Evolutionary conservation across 2,113 vertebrate species (phyloP).

Genomic region (Apteryx mantelli): DNA sequence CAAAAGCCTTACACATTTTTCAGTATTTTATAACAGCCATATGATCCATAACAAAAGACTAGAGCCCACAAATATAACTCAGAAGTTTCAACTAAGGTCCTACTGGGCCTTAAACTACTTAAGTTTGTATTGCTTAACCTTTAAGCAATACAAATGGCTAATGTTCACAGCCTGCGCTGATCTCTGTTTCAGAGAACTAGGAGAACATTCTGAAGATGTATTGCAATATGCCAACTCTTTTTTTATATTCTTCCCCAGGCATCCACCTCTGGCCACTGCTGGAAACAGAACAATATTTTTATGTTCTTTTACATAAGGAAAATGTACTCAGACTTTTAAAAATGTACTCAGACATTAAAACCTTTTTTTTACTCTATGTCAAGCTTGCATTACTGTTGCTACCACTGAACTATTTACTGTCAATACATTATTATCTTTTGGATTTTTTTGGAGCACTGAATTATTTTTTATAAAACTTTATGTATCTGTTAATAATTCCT

Average conservation of each 20-base stretch:
- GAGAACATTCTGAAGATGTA: neutral
- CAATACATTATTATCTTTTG: neutral
- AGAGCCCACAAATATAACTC: accelerated
- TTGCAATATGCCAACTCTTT: neutral
- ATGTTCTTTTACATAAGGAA: neutral
- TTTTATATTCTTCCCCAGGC: neutral
- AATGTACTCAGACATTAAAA: accelerated
- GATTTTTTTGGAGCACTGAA: neutral
- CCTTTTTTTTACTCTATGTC: neutral
- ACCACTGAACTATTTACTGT: neutral
- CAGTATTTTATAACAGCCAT: too few species aligned
- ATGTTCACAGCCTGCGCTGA: neutral
- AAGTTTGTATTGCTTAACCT: neutral
- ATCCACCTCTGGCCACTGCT: neutral
- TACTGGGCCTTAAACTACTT: too few species aligned
- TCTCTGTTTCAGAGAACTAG: neutral
- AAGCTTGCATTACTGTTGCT: neutral
- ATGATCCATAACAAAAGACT: too few species aligned
- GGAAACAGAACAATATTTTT: neutral
- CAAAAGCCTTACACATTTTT: too few species aligned
- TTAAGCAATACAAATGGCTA: neutral
- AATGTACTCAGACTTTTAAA: accelerated
- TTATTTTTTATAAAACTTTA: neutral
- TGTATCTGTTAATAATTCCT: neutral
- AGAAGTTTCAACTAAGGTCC: neutral